Evolutionary conservation across 1,140 invertebrate species (phyloP).

Genomic region (Brachionus paranguensis): DNA sequence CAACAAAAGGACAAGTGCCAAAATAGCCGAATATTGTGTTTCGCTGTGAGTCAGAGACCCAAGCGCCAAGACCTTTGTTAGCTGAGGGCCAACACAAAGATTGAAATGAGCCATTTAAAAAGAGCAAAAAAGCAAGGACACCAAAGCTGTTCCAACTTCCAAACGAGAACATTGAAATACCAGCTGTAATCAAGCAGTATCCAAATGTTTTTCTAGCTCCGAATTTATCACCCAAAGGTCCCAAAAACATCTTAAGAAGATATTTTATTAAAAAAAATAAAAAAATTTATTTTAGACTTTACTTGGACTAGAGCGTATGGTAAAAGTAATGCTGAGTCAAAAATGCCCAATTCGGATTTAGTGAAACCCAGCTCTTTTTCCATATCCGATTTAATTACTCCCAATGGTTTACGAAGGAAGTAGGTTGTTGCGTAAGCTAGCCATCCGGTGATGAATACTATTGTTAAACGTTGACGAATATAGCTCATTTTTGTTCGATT

Average conservation of each 20-base stretch:
- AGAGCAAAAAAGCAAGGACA: constrained; percentile 53
- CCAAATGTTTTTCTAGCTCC: constrained; percentile 56
- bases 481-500: constrained; percentile 1
- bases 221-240: constrained; percentile 56
- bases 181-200: constrained; percentile 54
- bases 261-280: background rate
- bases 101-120: constrained; percentile 56
- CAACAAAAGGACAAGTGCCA: constrained; percentile 58
- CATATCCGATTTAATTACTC: constrained; percentile 56
- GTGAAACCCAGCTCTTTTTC: constrained; percentile 50
- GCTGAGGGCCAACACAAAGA: constrained; percentile 57
- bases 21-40: constrained; percentile 59
- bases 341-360: constrained; percentile 53
- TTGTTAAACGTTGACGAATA: background rate
- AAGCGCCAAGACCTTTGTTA: constrained; percentile 55
- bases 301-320: constrained; percentile 59
- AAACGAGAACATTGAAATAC: constrained; percentile 55
- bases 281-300: background rate
- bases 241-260: constrained; percentile 51
- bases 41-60: constrained; percentile 55
- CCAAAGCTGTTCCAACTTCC: constrained; percentile 53
- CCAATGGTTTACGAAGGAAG: constrained; percentile 57
- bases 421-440: constrained; percentile 57
- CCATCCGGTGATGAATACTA: constrained; percentile 49
- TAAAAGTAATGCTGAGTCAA: constrained; percentile 58